phyloP scores from a whole-genome alignment of 2,113 vertebrate genomes.

The Copsychus sechellarum region DNA sequence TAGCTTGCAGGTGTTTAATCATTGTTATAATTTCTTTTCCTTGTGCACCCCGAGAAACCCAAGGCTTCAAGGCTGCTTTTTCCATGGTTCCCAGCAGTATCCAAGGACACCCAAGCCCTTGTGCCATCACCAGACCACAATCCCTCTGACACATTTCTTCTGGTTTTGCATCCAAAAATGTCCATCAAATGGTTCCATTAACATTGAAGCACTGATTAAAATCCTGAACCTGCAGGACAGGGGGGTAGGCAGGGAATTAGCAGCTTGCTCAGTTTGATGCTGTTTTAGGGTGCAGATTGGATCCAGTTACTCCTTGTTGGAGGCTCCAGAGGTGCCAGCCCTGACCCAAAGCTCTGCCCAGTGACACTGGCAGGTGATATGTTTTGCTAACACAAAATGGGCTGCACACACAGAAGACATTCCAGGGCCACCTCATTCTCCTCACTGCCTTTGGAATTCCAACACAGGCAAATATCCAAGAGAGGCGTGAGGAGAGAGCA shows the following conservation, averaged over 20 bases:
- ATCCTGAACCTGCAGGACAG: constrained; percentile 4
- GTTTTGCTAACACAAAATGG: not conserved
- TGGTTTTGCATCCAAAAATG: not conserved
- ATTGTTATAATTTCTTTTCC: too few relatives aligned
- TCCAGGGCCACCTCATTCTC: not conserved
- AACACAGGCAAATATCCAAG: not conserved
- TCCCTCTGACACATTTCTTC: not conserved
- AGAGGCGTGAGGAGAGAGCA: accelerated
- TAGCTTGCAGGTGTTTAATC: too few relatives aligned
- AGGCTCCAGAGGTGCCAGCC: not conserved
- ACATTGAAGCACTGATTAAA: constrained; percentile 29
- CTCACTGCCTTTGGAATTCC: not conserved
- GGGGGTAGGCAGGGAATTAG: not conserved
- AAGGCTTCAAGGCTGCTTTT: too few relatives aligned
- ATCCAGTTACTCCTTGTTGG: not conserved
- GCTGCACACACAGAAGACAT: not conserved
- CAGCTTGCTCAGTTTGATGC: accelerated
- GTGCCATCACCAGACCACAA: not conserved
- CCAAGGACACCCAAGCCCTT: not conserved
- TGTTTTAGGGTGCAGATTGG: not conserved
- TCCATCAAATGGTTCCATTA: constrained; percentile 13
- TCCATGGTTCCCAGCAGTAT: too few relatives aligned
- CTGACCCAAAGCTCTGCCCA: not conserved
- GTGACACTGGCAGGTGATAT: accelerated
- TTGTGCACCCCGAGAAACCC: too few relatives aligned